Conservation (phyloP, 2,888 invertebrate genomes). For the Ctenicera cuprea region DNA sequence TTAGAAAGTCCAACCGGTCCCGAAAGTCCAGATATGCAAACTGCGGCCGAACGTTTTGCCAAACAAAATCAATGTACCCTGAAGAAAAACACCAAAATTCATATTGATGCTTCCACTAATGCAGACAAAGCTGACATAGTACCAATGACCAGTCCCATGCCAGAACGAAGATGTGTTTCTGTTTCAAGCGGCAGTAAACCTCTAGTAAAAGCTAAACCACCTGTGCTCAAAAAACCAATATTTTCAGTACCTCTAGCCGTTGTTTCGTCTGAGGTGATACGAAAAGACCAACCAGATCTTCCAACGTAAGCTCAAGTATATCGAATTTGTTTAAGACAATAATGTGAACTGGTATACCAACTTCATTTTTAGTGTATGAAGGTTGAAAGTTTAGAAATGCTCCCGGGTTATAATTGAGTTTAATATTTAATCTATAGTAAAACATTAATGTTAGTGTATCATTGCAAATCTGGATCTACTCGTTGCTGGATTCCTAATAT, state of each 20-base stretch:
- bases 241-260: slow-evolving; percentile 73
- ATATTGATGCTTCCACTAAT: slow-evolving; percentile 63
- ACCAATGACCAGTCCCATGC: slow-evolving; percentile 65
- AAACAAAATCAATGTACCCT: slow-evolving; percentile 87
- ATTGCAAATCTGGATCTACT: slow-evolving; percentile 16
- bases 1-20: slow-evolving; percentile 69
- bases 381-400: neutral
- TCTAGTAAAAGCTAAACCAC: slow-evolving; percentile 87
- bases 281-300: slow-evolving; percentile 54
- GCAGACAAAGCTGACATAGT: slow-evolving; percentile 56
- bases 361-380: slow-evolving; percentile 26
- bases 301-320: slow-evolving; percentile 46
- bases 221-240: slow-evolving; percentile 83
- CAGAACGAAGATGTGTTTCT: slow-evolving; percentile 62
- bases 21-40: slow-evolving; percentile 81
- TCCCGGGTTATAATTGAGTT: slow-evolving; percentile 10
- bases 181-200: slow-evolving; percentile 75
- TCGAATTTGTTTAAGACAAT: slow-evolving; percentile 56
- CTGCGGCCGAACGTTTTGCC: slow-evolving; percentile 86
- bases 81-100: slow-evolving; percentile 79
- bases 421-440: neutral
- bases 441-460: slow-evolving; percentile 29
- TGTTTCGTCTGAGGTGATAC: slow-evolving; percentile 55
- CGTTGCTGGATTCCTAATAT: slow-evolving; percentile 26
- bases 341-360: slow-evolving; percentile 53